Base-by-base conservation (phyloP, 2,797 vertebrate genomes). In the Aeoliscus strigatus region DNA sequence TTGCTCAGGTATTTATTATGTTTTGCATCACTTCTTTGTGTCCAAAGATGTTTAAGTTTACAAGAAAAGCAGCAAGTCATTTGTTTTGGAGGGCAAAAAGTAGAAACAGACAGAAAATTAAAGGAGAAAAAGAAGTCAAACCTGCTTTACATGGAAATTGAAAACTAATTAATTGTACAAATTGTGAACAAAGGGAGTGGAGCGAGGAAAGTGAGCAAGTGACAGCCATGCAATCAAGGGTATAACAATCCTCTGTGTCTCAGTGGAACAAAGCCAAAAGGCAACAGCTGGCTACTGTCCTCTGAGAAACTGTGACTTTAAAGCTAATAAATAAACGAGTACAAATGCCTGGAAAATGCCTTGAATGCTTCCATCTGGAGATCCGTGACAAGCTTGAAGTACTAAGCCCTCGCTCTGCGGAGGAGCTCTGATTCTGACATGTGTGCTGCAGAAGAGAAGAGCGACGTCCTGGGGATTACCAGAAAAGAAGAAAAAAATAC, bases 201-300 rank as follows among this genome's bases (percentile, higher is more conserved):
- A 13, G 11, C 27, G n/a, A n/a, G n/a, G 24, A 27, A 27, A 49
- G 16, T 21, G 37, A 65, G 40, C 46, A 53, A 73, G 60, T 67
- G 75, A 82, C 72, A 82, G 68, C 59, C 42, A 41, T 54, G 81
- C 51, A 51, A 79, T 75, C 61, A 63, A 47, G 47, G 70, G 58
- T 65, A 80, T 74, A 77, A 73, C 65, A 70, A 54, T 75, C 46
- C 51, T 74, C 53, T 48, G 34, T 1, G 53, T 84, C 70, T 86
- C 74, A 2, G 51, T 73, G 81, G 77, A 84, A 65, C 71, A 65
- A 60, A 72, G 73, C 70, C 59, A 71, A 81, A 80, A 80, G 44
- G 64, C 79, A 85, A 82, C 87, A 89, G 82, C 83, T 88, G 87
- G 79, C 74, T 66, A 64, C 67, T 73, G 73, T 81, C 76, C 83